Base-by-base conservation (phyloP, 2,888 invertebrate genomes). In the Apodemia zela region DNA sequence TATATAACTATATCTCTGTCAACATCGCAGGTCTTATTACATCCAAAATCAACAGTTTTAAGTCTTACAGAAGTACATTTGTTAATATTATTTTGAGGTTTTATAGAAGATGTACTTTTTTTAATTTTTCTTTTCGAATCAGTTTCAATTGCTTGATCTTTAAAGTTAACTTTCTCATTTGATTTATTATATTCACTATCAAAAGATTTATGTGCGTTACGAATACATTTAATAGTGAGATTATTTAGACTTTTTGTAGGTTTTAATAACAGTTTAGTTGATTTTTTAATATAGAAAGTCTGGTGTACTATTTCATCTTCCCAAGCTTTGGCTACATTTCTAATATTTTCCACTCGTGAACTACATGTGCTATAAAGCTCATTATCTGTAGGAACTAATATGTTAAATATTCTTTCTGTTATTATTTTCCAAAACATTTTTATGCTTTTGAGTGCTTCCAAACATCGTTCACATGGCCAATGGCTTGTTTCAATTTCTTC, bases 361-460 rank as follows among this genome's bases (percentile, higher is more conserved):
- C 67, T 72, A 49, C 65, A 68, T 45, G 71, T 63, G 60, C 67
- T 63, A 2, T 72, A 63, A 38, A 72, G 68, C 1, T 75, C 68
- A 17, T 81, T 74, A 60, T 63, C 68, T 67, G 79, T 84, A 0
- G 77, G 69, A 38, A 82, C 59, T 47, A 75, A 79, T 3, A 87
- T 68, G 61, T 80, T 73, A 54, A 89, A 86, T 67, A 90, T 72
- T 77, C 82, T 89, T 62, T 88, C 85, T 17, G 83, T 61, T 7
- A 91, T 80, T 25, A 90, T 77, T 74, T 80, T 87, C 90, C 90
- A 91, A 73, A 89, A 84, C 81, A 90, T 81, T 75, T 87, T 89
- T 51, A 91, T 79, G 62, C 79, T 83, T 76, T 87, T 90, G n/a
- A 91, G 71, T 35, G 85, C 84, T 45, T 84, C 86, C 61, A 90